phyloP scores from a whole-genome alignment of 2,113 vertebrate genomes.

The Ophthalmotilapia sp. region DNA sequence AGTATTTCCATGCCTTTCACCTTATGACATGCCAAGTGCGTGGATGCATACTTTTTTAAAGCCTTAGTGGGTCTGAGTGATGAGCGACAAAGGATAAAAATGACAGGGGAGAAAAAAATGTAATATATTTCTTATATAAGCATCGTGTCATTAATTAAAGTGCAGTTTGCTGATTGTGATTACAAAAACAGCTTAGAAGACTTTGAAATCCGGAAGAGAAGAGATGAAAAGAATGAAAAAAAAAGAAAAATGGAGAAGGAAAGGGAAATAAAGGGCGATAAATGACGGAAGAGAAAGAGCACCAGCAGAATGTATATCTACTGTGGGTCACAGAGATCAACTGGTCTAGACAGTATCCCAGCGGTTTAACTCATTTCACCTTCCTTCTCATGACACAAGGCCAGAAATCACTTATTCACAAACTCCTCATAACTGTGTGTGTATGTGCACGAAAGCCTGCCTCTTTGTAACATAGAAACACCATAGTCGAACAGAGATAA shows the following conservation, averaged over 20 bases:
- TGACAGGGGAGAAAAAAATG: not conserved
- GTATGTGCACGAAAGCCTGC: not conserved
- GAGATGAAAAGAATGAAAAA: not conserved
- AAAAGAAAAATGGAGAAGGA: not conserved
- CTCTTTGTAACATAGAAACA: not conserved
- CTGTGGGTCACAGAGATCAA: not conserved
- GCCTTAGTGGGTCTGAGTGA: not conserved
- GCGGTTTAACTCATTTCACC: not conserved
- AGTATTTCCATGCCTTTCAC: not conserved
- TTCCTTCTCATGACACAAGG: not conserved
- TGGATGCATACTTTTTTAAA: not conserved
- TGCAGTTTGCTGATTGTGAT: not conserved
- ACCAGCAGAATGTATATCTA: not conserved
- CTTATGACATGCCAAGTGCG: not conserved
- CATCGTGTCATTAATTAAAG: not conserved
- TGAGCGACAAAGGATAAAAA: not conserved
- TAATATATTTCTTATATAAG: not conserved
- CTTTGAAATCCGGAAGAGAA: not conserved
- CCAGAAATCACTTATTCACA: not conserved
- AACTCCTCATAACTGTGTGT: not conserved
- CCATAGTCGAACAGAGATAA: not conserved
- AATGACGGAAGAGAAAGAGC: not conserved
- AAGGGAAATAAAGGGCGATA: not conserved
- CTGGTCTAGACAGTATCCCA: slow-evolving; percentile 33
- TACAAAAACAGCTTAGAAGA: not conserved